These are phyloP conservation scores for Nylanderia fulva DNA, from an alignment of 1,140 invertebrate species.

Conservation along the genomic window DNA sequence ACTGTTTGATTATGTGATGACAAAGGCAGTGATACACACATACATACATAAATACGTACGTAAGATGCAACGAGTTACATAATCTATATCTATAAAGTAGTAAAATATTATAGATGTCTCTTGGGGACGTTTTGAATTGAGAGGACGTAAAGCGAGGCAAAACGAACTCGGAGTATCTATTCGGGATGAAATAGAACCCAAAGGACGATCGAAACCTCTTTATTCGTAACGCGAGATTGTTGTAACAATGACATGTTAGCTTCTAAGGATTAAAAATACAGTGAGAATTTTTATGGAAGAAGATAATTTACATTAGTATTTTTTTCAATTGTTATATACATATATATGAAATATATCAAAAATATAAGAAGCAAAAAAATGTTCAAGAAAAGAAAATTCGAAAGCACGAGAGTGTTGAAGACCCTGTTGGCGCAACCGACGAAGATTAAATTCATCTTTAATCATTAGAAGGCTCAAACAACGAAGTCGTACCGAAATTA, in stretches of 20 bases:
- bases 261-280: conserved; percentile 16
- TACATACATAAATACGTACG: not conserved
- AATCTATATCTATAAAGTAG: conserved; percentile 40
- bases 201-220: conserved; percentile 4
- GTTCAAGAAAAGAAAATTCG: not conserved
- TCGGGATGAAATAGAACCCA: not conserved
- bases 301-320: not conserved
- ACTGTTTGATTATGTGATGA: not conserved
- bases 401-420: not conserved
- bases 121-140: not conserved
- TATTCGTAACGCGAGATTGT: conserved; percentile 6
- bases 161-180: conserved; percentile 7
- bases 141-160: not conserved
- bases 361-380: not conserved
- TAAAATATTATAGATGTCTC: conserved; percentile 1
- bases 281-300: conserved; percentile 7
- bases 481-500: conserved; percentile 12
- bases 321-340: not conserved
- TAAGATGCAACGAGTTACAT: conserved; percentile 49
- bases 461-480: conserved; percentile 3
- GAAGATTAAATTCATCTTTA: conserved; percentile 3
- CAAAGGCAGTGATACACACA: not conserved
- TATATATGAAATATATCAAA: not conserved
- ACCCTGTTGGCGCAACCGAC: not conserved
- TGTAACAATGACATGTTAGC: not conserved